phyloP scores from a whole-genome alignment of 2,113 vertebrate species.

The Cheilinus undulatus region DNA sequence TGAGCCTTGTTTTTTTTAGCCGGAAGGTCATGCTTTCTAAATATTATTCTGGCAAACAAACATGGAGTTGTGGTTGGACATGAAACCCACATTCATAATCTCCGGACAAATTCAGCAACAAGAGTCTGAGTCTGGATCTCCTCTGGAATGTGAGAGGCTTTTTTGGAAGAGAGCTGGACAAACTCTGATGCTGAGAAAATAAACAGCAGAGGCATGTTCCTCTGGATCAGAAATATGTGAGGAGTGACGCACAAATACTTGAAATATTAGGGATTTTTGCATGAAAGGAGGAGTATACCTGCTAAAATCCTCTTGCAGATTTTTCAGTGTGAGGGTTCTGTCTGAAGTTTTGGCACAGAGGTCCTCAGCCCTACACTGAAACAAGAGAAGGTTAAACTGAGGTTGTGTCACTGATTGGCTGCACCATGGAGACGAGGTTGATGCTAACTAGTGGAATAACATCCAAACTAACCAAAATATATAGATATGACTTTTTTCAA shows the following conservation, averaged over 20 bases:
- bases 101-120: conserved; percentile 58
- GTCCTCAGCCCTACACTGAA: too few relatives aligned
- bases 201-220: neutral
- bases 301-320: too few relatives aligned
- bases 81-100: conserved; percentile 60
- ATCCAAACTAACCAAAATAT: too few relatives aligned
- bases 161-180: conserved; percentile 24
- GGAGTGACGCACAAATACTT: neutral
- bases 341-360: too few relatives aligned
- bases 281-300: too few relatives aligned
- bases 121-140: conserved; percentile 42
- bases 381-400: too few relatives aligned
- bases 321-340: too few relatives aligned
- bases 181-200: conserved; percentile 15
- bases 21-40: conserved; percentile 43
- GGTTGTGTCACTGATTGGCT: too few relatives aligned
- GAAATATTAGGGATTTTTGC: too few relatives aligned
- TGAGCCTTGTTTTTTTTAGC: conserved; percentile 21
- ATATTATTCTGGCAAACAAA: conserved; percentile 69
- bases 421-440: too few relatives aligned
- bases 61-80: conserved; percentile 62
- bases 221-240: conserved; percentile 14
- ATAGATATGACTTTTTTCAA: too few relatives aligned
- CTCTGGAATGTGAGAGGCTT: conserved; percentile 59
- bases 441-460: too few relatives aligned